These are phyloP conservation scores for Xiphorhynchus erythropygius DNA, from an alignment of 2,797 vertebrate species.

Conservation along the genomic window DNA sequence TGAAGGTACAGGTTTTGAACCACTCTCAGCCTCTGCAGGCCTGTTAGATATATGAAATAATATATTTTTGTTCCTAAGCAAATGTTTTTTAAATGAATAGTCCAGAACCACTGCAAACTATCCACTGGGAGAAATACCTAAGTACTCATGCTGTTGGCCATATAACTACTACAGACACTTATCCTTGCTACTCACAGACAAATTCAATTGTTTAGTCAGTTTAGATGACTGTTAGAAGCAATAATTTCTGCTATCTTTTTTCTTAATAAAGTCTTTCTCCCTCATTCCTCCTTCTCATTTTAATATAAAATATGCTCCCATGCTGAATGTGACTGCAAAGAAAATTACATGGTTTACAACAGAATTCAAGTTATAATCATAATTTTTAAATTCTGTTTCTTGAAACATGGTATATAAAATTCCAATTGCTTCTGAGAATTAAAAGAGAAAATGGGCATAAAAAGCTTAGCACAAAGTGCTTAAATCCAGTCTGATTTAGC, in stretches of 20 bases:
- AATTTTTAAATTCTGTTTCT: neutral
- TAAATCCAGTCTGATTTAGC: neutral
- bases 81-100: slow-evolving; percentile 28
- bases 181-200: neutral
- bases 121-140: neutral
- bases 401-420: neutral
- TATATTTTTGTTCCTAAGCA: slow-evolving; percentile 3
- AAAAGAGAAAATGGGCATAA: neutral
- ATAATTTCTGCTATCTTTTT: slow-evolving; percentile 5
- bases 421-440: neutral
- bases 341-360: neutral
- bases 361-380: neutral
- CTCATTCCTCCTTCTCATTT: neutral
- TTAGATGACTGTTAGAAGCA: slow-evolving; percentile 10
- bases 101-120: neutral
- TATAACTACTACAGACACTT: neutral
- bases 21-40: slow-evolving; percentile 16
- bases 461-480: neutral
- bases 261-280: slow-evolving; percentile 18
- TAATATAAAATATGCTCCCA: neutral
- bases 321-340: neutral
- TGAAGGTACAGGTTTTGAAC: slow-evolving; percentile 24
- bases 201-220: slow-evolving; percentile 28
- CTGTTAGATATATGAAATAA: slow-evolving; percentile 42
- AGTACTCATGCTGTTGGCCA: neutral